These are phyloP conservation scores for Lapara coniferarum DNA, from an alignment of 2,888 invertebrate species.

Conservation along the genomic window DNA sequence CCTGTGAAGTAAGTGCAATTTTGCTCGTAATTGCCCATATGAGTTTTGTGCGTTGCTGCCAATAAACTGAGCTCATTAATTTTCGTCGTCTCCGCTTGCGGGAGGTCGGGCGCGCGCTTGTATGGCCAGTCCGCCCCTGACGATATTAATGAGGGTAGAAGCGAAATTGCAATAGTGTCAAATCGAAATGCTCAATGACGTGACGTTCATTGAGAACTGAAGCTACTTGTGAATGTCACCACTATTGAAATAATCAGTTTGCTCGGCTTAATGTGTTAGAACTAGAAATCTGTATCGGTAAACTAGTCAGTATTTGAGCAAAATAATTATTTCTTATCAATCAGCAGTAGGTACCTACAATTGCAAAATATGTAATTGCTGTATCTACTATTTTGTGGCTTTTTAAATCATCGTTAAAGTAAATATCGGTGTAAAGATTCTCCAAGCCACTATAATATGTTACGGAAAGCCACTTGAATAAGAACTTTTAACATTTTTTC, in stretches of 20 bases:
- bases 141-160: constrained; percentile 84
- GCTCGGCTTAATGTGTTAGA: constrained; percentile 30
- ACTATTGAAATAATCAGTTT: constrained; percentile 53
- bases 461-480: constrained; percentile 52
- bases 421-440: constrained; percentile 30
- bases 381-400: constrained; percentile 63
- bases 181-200: constrained; percentile 74
- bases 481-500: constrained; percentile 36
- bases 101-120: constrained; percentile 83
- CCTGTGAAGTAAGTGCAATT: constrained; percentile 84
- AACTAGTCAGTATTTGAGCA: constrained; percentile 28
- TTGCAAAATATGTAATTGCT: constrained; percentile 56
- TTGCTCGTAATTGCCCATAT: constrained; percentile 84
- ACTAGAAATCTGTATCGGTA: not conserved
- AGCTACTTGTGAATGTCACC: constrained; percentile 74
- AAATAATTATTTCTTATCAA: constrained; percentile 50
- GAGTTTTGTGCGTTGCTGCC: constrained; percentile 84
- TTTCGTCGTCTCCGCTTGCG: constrained; percentile 83
- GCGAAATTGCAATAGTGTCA: constrained; percentile 81
- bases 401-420: constrained; percentile 39
- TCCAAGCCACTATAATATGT: constrained; percentile 55
- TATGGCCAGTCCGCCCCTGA: constrained; percentile 85
- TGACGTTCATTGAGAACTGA: constrained; percentile 72
- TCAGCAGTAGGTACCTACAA: constrained; percentile 56
- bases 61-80: constrained; percentile 84